Conservation (phyloP, 2,888 invertebrate genomes). For the Drosophila aldrichi region DNA sequence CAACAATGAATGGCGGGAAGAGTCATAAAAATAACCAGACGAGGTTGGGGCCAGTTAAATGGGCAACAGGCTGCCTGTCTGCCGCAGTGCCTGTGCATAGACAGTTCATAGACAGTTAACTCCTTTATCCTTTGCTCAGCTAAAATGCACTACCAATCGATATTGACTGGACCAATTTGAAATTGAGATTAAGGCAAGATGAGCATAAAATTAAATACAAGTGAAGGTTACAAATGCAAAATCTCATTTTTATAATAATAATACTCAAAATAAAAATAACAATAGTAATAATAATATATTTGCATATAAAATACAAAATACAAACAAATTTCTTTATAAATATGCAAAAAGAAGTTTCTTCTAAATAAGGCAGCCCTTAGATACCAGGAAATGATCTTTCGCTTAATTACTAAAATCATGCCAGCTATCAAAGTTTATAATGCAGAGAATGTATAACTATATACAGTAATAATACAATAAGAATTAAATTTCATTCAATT, state of each 20-base stretch:
- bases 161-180: constrained; percentile 38
- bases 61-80: constrained; percentile 30
- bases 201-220: background rate
- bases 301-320: background rate
- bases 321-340: background rate
- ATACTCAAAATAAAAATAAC: too few relatives aligned
- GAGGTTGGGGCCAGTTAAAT: background rate
- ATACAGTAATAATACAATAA: background rate
- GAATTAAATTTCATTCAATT: background rate
- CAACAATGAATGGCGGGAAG: constrained; percentile 38
- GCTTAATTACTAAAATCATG: background rate
- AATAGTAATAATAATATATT: too few relatives aligned
- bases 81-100: constrained; percentile 7
- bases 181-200: background rate
- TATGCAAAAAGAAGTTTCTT: background rate
- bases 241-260: too few relatives aligned
- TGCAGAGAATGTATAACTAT: background rate
- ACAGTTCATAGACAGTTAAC: constrained; percentile 15
- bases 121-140: background rate
- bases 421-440: background rate
- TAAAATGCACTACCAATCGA: constrained; percentile 27
- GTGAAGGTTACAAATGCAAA: background rate
- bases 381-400: background rate
- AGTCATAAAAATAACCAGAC: constrained; percentile 6
- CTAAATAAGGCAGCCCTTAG: background rate